Conservation (phyloP, 1,140 invertebrate species). For the Temnothorax longispinosus region DNA sequence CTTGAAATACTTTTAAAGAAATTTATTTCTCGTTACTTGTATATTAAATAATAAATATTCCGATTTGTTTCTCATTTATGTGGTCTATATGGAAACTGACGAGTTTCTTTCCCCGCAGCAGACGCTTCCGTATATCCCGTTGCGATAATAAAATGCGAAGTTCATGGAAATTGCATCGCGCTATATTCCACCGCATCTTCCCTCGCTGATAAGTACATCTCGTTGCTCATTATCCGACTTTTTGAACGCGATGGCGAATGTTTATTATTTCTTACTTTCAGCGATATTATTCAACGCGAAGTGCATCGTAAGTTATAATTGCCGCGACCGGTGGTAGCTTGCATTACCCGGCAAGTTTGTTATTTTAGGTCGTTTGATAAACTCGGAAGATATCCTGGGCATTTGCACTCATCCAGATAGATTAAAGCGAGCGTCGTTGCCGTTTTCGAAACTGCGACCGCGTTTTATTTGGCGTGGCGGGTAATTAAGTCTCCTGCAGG, state of each 20-base stretch:
- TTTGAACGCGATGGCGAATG: conserved; percentile 44
- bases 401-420: conserved; percentile 54
- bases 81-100: conserved; percentile 1
- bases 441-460: conserved; percentile 44
- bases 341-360: conserved; percentile 54
- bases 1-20: not conserved
- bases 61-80: conserved; percentile 26
- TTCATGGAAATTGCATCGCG: conserved; percentile 53
- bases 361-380: conserved; percentile 56
- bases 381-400: conserved; percentile 51
- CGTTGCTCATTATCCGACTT: conserved; percentile 55
- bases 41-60: not conserved
- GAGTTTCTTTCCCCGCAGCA: conserved; percentile 33
- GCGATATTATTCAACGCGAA: conserved; percentile 56
- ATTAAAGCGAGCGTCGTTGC: conserved; percentile 49
- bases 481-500: conserved; percentile 52
- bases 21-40: not conserved
- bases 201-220: conserved; percentile 36
- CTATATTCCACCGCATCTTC: conserved; percentile 16
- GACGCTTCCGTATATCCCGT: conserved; percentile 15
- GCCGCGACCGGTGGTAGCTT: conserved; percentile 45
- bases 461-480: conserved; percentile 44
- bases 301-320: conserved; percentile 59
- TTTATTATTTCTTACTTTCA: conserved; percentile 59
- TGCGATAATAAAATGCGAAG: conserved; percentile 54